Base-by-base conservation (phyloP, 2,888 invertebrate genomes). In the Ellobium chinense region DNA sequence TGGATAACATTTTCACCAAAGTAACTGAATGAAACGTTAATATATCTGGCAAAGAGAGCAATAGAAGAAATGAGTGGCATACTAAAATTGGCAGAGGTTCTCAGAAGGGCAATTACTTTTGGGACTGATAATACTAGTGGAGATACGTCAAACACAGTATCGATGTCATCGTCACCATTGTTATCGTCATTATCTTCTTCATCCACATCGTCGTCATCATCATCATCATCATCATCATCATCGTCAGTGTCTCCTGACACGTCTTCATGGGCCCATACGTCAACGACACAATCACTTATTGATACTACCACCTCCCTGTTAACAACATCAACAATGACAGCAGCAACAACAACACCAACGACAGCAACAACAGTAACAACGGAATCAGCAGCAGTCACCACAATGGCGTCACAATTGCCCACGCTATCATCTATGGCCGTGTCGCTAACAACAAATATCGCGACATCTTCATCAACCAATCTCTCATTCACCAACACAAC, bases 171-270 rank as follows among this genome's bases (percentile, higher is more conserved):
- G n/a, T n/a, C n/a, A n/a, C n/a, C 31, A 56, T 14, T 58, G 56
- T 5, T 27, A 21, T n/a, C 9, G 21, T 58, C 65, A 21, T 12
- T 36, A 34, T 34, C 14, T 12, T 24, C 31, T 9, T 54, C 4
- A 34, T 63, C 60, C n/a, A 14, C 21, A 74, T 24, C 7, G 0
- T 24, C n/a, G 46, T 39, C 24, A 54, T 31, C 63, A 65, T 12
- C 4, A 75, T 12, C n/a, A 24, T 21, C 14, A 24, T 9, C 36
- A 56, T 21, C 62, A 37, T 54, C 78, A 69, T 54, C 75, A 68
- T 46, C 63, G 60, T 60, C 63, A 62, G 14, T 65, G 72, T 36
- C 34, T 70, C 58, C 76, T 72, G 65, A 75, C 27, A 27, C 60
- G 21, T 56, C 65, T 37, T 27, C 29, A 75, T 34, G 29, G 68